phyloP scores from a whole-genome alignment of 2,113 vertebrate species.

The Ammodytes marinus region DNA sequence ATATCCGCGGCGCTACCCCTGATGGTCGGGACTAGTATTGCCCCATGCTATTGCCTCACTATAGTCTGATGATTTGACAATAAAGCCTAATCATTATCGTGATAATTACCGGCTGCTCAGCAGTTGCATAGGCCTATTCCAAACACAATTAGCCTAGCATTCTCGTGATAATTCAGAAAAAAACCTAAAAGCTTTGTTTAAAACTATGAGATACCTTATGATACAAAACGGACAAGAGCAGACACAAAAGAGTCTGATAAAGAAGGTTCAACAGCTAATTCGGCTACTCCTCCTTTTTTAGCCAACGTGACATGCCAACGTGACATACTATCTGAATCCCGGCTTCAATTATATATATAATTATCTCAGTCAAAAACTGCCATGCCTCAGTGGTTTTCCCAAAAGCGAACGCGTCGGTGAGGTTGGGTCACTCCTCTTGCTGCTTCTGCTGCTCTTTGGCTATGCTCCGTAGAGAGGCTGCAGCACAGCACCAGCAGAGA shows the following conservation, averaged over 20 bases:
- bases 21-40: neutral
- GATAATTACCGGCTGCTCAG: no score
- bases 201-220: neutral
- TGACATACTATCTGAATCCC: no score
- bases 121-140: no score
- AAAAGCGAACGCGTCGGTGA: neutral
- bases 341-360: no score
- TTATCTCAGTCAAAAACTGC: neutral
- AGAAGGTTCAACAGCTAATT: neutral
- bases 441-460: slow-evolving; percentile 49
- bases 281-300: no score
- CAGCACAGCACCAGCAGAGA: slow-evolving; percentile 46
- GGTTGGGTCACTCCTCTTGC: slow-evolving; percentile 18
- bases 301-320: no score
- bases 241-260: neutral
- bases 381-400: rapidly evolving
- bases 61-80: no score
- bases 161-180: neutral
- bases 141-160: no score
- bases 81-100: no score
- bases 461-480: slow-evolving; percentile 26
- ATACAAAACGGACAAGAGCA: neutral
- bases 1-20: neutral
- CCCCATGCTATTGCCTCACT: no score
- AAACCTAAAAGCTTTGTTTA: neutral